These are phyloP conservation scores for Pterophyllum scalare DNA, from an alignment of 2,113 vertebrate genomes.

Conservation along the genomic window DNA sequence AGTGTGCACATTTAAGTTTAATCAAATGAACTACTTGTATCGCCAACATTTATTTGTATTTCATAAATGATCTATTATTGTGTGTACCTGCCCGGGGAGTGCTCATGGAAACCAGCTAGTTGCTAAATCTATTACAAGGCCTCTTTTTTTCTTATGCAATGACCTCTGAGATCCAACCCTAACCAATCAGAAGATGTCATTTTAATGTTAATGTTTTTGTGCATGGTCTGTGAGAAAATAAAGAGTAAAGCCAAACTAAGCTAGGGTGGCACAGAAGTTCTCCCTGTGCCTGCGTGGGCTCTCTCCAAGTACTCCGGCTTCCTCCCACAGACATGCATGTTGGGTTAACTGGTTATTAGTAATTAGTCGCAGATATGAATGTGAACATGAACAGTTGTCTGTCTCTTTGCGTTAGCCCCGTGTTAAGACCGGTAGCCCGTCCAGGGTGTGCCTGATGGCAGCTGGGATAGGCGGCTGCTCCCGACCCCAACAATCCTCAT, in stretches of 20 bases:
- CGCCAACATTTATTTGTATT: not conserved
- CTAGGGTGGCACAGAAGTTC: not conserved
- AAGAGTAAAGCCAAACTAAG: too few species aligned
- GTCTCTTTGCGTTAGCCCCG: not conserved
- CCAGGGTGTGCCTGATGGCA: not conserved
- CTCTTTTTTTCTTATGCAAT: not conserved
- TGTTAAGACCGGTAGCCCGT: not conserved
- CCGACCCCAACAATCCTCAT: fast-evolving
- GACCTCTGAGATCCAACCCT: fast-evolving
- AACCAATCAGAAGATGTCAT: too few species aligned
- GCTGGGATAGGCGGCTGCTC: not conserved
- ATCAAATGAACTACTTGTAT: not conserved
- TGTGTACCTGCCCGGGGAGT: fast-evolving
- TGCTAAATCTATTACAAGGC: fast-evolving
- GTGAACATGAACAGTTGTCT: not conserved
- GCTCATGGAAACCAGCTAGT: not conserved
- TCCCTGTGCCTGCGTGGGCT: not conserved
- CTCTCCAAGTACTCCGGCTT: too few species aligned
- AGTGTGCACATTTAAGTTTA: not conserved
- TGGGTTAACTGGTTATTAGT: not conserved
- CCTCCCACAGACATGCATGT: not conserved
- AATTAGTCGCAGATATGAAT: not conserved
- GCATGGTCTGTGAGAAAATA: not conserved
- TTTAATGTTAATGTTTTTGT: not conserved
- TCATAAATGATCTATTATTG: not conserved